Evolutionary conservation across 2,797 vertebrate genomes (phyloP).

Genomic region (Euthynnus affinis): DNA sequence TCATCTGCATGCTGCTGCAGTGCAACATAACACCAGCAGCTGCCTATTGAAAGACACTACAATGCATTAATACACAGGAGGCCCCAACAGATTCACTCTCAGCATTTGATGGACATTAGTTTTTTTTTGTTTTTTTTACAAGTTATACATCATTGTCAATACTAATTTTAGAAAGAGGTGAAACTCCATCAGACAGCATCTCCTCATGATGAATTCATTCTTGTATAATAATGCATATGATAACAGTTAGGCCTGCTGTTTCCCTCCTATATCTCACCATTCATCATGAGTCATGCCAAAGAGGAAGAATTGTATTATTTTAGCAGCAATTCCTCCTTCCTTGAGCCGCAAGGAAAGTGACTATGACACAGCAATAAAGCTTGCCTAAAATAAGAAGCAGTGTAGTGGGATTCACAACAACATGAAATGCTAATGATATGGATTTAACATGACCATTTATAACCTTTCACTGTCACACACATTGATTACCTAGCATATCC

Average conservation of each 20-base stretch:
- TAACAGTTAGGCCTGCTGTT: not conserved
- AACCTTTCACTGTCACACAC: constrained; percentile 10
- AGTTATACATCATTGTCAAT: not conserved
- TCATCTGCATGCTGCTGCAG: constrained; percentile 28
- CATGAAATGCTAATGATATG: constrained; percentile 15
- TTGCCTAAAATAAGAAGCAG: constrained; percentile 13
- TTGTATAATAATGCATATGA: not conserved
- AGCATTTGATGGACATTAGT: not conserved
- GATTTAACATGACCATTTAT: constrained; percentile 21
- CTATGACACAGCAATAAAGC: not conserved
- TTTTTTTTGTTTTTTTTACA: not conserved
- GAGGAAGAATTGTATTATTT: not conserved
- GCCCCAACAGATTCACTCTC: not conserved
- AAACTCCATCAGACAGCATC: not conserved
- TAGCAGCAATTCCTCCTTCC: not conserved
- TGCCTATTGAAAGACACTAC: constrained; percentile 38
- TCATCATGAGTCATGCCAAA: not conserved
- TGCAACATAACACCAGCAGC: constrained; percentile 61
- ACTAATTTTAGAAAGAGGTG: not conserved
- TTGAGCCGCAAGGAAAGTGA: not conserved
- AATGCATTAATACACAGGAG: constrained; percentile 13
- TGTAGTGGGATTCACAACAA: constrained; percentile 25
- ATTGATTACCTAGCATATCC: not conserved
- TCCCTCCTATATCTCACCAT: not conserved
- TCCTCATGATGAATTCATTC: not conserved